These are phyloP conservation scores for Chelonus insularis DNA, from an alignment of 1,140 invertebrate genomes.

Conservation along the genomic window DNA sequence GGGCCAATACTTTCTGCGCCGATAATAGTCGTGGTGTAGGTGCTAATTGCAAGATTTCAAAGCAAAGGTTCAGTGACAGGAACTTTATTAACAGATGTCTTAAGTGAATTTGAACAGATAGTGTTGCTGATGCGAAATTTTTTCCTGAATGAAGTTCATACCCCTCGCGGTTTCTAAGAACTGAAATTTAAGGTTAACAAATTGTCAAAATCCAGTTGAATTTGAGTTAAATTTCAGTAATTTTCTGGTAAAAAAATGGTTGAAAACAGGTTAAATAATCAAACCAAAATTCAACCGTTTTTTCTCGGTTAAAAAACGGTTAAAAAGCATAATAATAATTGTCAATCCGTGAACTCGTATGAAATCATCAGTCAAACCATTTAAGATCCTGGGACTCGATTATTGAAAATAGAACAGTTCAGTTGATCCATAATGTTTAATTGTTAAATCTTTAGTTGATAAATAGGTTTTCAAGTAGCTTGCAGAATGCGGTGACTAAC, in stretches of 20 bases:
- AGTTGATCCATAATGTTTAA: conserved; percentile 12
- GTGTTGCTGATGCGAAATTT: background rate
- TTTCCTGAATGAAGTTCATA: background rate
- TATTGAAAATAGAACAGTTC: conserved; percentile 13
- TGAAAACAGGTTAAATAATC: too few relatives aligned
- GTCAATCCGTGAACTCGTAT: conserved; percentile 9
- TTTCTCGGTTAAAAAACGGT: too few relatives aligned
- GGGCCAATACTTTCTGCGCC: too few relatives aligned
- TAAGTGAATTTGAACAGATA: conserved; percentile 6
- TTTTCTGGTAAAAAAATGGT: too few relatives aligned
- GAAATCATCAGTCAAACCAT: conserved; percentile 12
- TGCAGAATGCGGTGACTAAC: too few relatives aligned
- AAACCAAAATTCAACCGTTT: too few relatives aligned
- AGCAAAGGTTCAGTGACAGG: too few relatives aligned
- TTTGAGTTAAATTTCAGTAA: too few relatives aligned
- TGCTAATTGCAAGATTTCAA: conserved; percentile 19
- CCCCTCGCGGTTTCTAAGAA: background rate
- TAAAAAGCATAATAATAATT: too few relatives aligned
- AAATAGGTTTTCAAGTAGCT: too few relatives aligned
- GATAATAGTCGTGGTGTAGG: too few relatives aligned
- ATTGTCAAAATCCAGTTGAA: too few relatives aligned
- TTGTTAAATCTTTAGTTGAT: background rate
- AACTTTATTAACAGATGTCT: background rate
- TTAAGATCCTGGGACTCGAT: conserved; percentile 7
- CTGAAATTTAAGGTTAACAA: background rate